Evolutionary conservation across 1,140 invertebrate genomes (phyloP).

Genomic region (Fopius arisanus): DNA sequence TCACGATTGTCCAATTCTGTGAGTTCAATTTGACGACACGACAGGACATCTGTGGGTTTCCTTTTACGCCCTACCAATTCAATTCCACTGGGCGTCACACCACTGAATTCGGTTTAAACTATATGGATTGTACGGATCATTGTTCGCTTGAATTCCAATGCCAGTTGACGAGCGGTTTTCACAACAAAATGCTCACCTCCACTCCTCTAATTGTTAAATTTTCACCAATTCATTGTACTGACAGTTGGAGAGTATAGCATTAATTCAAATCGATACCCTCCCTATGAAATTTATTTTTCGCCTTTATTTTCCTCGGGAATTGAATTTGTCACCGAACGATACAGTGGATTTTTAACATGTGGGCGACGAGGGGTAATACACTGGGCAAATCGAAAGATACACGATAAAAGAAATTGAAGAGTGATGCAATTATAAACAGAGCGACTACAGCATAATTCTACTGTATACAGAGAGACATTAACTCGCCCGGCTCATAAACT

Average conservation of each 20-base stretch:
- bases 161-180: background rate
- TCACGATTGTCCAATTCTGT: background rate
- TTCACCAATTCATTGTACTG: background rate
- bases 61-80: conserved; percentile 7
- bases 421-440: too few relatives aligned
- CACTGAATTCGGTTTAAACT: background rate
- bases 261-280: too few relatives aligned
- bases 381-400: too few relatives aligned
- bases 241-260: background rate
- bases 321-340: too few relatives aligned
- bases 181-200: background rate
- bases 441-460: too few relatives aligned
- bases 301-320: too few relatives aligned
- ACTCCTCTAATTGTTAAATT: background rate
- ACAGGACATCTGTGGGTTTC: conserved; percentile 11
- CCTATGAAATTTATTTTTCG: too few relatives aligned
- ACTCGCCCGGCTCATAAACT: background rate
- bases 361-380: too few relatives aligned
- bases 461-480: background rate
- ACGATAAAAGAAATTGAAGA: too few relatives aligned
- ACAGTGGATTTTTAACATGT: too few relatives aligned
- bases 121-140: conserved; percentile 7
- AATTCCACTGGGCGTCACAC: background rate
- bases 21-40: background rate
- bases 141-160: conserved; percentile 11